These are phyloP conservation scores for Drosophila asahinai DNA, from an alignment of 1,140 invertebrate genomes.

Conservation along the genomic window DNA sequence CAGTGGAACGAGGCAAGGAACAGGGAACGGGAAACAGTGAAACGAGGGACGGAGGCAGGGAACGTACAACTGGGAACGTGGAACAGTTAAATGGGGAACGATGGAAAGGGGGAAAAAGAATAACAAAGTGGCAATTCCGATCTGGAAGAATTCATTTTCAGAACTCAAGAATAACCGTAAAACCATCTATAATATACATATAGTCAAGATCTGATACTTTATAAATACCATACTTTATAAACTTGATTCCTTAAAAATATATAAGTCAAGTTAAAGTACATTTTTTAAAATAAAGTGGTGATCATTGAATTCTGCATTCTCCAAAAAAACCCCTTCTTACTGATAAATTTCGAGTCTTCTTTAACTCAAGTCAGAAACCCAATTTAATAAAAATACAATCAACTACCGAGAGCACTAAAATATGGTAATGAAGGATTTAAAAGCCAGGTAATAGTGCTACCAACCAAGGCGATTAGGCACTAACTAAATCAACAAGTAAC, in stretches of 20 bases:
- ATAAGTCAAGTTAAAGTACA: neutral
- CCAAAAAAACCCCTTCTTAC: neutral
- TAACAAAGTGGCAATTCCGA: neutral
- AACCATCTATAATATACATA: neutral
- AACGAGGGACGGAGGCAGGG: neutral
- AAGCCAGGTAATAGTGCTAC: neutral
- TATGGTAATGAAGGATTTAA: neutral
- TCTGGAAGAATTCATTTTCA: too few relatives aligned
- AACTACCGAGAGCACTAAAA: neutral
- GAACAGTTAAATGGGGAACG: neutral
- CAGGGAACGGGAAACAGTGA: neutral
- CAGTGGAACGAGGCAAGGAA: neutral
- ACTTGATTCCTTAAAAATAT: too few relatives aligned
- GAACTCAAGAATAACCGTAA: neutral
- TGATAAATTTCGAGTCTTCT: neutral
- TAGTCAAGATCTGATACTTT: too few relatives aligned
- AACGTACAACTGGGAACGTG: neutral
- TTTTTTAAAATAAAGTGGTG: neutral
- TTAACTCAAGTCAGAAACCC: neutral
- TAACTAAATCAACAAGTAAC: constrained; percentile 12
- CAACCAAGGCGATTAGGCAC: constrained; percentile 6
- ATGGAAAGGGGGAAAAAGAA: neutral
- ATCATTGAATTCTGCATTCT: too few relatives aligned
- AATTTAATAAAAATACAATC: neutral
- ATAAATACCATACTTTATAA: too few relatives aligned